Conservation (phyloP, 1,140 invertebrate genomes). For the Ips nitidus region DNA sequence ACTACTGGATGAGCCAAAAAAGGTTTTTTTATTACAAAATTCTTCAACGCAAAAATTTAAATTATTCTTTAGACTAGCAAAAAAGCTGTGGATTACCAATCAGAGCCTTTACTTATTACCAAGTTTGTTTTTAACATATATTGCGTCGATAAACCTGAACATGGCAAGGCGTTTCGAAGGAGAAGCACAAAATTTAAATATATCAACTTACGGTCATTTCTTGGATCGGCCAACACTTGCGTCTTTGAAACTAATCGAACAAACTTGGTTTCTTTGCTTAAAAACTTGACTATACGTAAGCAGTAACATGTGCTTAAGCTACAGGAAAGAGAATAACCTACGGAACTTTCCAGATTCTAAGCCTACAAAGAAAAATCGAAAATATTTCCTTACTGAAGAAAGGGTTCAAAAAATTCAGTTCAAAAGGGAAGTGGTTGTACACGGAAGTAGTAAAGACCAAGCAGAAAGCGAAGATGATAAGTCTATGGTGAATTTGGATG, state of each 20-base stretch:
- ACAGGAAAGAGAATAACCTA: too few species aligned
- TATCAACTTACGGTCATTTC: conserved; percentile 39
- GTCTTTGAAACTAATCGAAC: conserved; percentile 25
- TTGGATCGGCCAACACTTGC: conserved; percentile 8
- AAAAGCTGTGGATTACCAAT: too few species aligned
- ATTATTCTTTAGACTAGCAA: too few species aligned
- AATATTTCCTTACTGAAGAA: background rate
- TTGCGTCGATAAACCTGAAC: conserved; percentile 1
- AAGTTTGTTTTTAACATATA: conserved; percentile 1
- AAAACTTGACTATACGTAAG: conserved; percentile 7
- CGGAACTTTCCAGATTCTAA: background rate
- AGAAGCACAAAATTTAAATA: conserved; percentile 31
- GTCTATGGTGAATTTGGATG: too few species aligned
- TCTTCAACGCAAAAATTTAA: too few species aligned
- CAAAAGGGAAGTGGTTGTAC: background rate
- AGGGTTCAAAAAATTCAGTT: background rate
- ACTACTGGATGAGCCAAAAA: too few species aligned
- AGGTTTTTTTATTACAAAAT: too few species aligned
- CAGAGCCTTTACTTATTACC: background rate
- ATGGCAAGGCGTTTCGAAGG: conserved; percentile 22
- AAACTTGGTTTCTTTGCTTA: background rate
- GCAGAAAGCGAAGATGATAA: background rate
- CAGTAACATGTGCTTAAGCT: background rate
- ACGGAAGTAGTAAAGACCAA: background rate
- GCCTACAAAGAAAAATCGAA: background rate